These are phyloP conservation scores for Rhagologus leucostigma DNA, from an alignment of 2,113 vertebrate species.

Conservation along the genomic window DNA sequence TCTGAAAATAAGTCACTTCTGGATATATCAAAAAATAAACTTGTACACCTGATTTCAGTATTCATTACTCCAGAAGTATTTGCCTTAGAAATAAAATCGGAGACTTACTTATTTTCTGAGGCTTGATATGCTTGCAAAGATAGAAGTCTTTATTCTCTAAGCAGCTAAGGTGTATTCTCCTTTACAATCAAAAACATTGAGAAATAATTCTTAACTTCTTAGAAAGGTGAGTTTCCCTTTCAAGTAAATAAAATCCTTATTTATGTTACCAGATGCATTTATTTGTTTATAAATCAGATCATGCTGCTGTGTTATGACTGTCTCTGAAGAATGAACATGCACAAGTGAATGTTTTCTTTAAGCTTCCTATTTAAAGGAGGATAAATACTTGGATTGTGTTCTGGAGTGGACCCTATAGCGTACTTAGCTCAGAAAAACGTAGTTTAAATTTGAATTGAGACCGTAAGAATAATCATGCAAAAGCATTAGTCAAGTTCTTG, in stretches of 20 bases:
- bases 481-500: not conserved
- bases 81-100: not conserved
- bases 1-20: not conserved
- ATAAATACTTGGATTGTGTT: not conserved
- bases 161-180: not conserved
- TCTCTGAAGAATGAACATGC: not conserved
- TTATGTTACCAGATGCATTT: not conserved
- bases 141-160: not conserved
- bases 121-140: not conserved
- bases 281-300: not conserved
- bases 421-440: not conserved
- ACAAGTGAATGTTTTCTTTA: not conserved
- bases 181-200: not conserved
- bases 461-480: not conserved
- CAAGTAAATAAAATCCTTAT: not conserved
- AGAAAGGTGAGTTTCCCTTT: not conserved
- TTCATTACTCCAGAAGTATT: not conserved
- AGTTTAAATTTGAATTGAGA: not conserved
- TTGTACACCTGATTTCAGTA: not conserved
- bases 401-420: not conserved
- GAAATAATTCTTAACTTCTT: not conserved
- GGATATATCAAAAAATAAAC: not conserved
- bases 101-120: not conserved
- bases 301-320: not conserved
- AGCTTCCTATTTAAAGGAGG: not conserved